Base-by-base conservation (phyloP, 2,113 vertebrate species). In the Pelodiscus sinensis region DNA sequence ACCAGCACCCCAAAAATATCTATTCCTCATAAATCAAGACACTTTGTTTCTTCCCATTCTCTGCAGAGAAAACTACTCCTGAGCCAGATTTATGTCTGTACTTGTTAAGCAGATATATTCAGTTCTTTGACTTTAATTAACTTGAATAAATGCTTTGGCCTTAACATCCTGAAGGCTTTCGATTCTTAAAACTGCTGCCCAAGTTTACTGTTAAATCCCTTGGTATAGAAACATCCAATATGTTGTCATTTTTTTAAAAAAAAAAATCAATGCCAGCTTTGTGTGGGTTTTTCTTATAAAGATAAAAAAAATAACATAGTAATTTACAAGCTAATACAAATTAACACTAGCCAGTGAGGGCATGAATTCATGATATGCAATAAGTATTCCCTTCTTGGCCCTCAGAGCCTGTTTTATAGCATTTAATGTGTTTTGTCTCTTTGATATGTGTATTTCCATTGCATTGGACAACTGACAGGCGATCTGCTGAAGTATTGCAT, bases 181-280 rank as follows among this genome's bases (percentile, higher is more conserved):
- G 38, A 93, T 93, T 91, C 96, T 94, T 86, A 87, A 96, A 97
- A 81, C 55, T 82, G 80, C 58, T 95, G 86, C 27, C 56, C 55
- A 94, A 55, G 90, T 93, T 94, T 92, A 68, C 87, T 96, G 94
- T 84, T 94, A 75, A 97, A 90, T 94, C 88, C 35, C 25, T 95
- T 91, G 18, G 54, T 90, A 80, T 87, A 65, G 90, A 85, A 93
- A 95, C 87, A 35, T 57, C 89, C 57, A 92, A 0, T 0, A 56
- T 96, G 80, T 95, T 71, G 54, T 93, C 80, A 81, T 51, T 94
- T 94, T 77, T n/a, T 44, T 44, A 44, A 44, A 44, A 44, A 57
- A 71, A 94, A 81, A 62, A 71, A 27, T 86, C 84, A 88, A 65
- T 56, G 22, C 71, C 87, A 94, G 84, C 38, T 94, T 81, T 80